Evolutionary conservation across 2,113 vertebrate genomes (phyloP).

Genomic region (Nerophis ophidion): DNA sequence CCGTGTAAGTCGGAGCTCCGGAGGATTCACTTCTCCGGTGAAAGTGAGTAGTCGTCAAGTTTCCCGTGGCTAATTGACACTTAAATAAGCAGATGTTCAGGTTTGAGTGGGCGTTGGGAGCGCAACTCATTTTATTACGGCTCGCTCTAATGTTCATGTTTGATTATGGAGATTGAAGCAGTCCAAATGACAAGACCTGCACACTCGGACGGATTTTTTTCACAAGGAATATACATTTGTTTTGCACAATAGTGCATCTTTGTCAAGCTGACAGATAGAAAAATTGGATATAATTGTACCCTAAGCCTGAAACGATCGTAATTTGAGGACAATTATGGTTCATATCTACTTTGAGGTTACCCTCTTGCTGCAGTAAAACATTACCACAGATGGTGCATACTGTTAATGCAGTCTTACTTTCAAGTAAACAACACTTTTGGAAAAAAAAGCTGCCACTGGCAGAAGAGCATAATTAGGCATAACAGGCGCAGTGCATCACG

Average conservation of each 20-base stretch:
- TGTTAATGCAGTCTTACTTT: no score
- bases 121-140: constrained; percentile 1
- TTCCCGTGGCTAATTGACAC: constrained; percentile 57
- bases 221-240: not conserved
- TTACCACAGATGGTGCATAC: no score
- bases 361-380: no score
- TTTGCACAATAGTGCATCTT: not conserved
- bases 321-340: no score
- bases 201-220: not conserved
- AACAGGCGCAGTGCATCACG: no score
- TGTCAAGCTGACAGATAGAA: not conserved
- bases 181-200: not conserved
- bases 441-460: no score
- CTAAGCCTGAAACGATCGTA: no score
- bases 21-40: constrained; percentile 38
- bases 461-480: no score
- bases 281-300: no score
- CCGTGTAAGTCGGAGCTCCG: constrained; percentile 44
- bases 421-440: no score
- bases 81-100: constrained; percentile 42
- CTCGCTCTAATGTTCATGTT: constrained; percentile 3
- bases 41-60: constrained; percentile 61
- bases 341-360: no score
- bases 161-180: not conserved
- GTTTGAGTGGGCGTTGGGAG: constrained; percentile 17